Evolutionary conservation across 2,888 invertebrate genomes (phyloP), one percentile per base, ranked within the genome.

Genomic region (Drosophila pullipes): DNA sequence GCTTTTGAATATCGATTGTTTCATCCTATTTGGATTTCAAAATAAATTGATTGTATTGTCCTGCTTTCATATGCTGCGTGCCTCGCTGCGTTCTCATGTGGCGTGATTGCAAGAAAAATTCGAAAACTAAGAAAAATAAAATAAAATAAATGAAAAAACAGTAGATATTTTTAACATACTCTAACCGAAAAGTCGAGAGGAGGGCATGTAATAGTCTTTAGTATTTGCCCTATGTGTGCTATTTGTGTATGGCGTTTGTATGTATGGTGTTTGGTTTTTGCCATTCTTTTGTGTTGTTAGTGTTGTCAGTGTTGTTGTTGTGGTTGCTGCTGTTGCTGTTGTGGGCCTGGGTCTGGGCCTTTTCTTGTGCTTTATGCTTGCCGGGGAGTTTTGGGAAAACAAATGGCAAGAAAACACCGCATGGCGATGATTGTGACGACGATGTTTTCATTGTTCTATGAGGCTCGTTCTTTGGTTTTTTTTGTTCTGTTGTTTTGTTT

Each of bases 351-450:
- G 25, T 28, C 53, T 58, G 69, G 47, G 59, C 44, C 62, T 33
- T 66, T 79, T 69, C 69, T 69, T 69, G 28, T 66, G 77, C 65
- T 81, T 81, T 66, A 77, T 78, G 74, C 71, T 64, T 63, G 67
- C 37, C 54, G 60, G 60, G 65, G 61, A 75, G 84, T 66, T 82
- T 72, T 60, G n/a, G 78, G 68, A 64, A 75, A 85, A 89, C 85
- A 89, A 85, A 85, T 85, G 89, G 82, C 82, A 80, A 89, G 85
- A 79, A 84, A 84, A 85, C 90, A 84, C 90, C 90, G 90, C 85
- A 89, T 89, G 85, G 85, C 85, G 90, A 89, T 87, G 90, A 85
- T 89, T 85, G 90, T 89, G 88, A 89, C 90, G 85, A 85, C 85
- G 80, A 87, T 85, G 90, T 85, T 89, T 85, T 85, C 88, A 89